A percentile compares a stretch with the other conserved stretches of the same genome.
phyloP scores from a whole-genome alignment of 2,113 vertebrate genomes.

The Chrysemys picta region DNA sequence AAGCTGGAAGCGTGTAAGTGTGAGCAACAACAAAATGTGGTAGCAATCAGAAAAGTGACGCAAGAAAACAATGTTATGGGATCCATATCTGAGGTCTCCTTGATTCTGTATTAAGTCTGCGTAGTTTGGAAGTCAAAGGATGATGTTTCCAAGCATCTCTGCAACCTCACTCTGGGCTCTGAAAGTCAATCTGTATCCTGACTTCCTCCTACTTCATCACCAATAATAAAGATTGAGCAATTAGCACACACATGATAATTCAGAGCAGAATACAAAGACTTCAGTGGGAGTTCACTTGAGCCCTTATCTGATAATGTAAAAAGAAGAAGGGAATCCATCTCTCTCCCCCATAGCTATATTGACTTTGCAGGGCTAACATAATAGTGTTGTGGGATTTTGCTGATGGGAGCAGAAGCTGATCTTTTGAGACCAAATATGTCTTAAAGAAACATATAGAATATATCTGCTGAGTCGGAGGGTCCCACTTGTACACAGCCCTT shows the following conservation, averaged over 20 bases:
- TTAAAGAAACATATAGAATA: not conserved
- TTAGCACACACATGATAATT: slow-evolving; percentile 45
- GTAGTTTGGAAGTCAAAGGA: slow-evolving; percentile 26
- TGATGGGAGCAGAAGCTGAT: not conserved
- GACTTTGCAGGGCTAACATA: not conserved
- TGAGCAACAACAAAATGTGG: not conserved
- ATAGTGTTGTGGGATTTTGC: not conserved
- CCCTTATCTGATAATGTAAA: not conserved
- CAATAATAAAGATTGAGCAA: slow-evolving; percentile 20
- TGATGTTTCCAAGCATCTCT: not conserved
- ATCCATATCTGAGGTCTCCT: slow-evolving; percentile 18
- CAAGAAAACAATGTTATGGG: slow-evolving; percentile 26
- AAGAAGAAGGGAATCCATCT: not conserved
- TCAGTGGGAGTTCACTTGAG: not conserved
- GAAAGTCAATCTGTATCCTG: not conserved
- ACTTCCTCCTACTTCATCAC: slow-evolving; percentile 51
- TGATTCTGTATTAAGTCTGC: not conserved
- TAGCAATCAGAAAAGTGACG: slow-evolving; percentile 24
- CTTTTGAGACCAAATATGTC: not conserved
- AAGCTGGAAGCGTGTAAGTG: not conserved
- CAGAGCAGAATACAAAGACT: slow-evolving; percentile 34
- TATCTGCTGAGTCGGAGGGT: not conserved
- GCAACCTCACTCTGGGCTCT: slow-evolving; percentile 32
- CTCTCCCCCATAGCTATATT: not conserved
- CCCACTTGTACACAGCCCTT: not conserved